Conservation (phyloP, 2,888 invertebrate species). For the Oegoconia quadripuncta region DNA sequence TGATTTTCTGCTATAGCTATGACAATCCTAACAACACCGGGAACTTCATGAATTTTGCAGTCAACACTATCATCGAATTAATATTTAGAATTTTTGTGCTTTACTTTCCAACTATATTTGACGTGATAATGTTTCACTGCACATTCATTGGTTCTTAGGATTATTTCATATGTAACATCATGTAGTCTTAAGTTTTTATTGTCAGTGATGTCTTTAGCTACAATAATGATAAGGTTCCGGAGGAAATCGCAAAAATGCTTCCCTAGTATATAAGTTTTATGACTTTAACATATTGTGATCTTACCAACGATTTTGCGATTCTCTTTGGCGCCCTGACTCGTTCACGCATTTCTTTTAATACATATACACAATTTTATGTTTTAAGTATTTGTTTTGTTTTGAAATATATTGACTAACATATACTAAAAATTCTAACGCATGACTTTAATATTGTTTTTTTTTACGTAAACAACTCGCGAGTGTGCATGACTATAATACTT, state of each 20-base stretch:
- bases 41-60: slow-evolving; percentile 47
- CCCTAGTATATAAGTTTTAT: slow-evolving; percentile 49
- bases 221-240: slow-evolving; percentile 43
- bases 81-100: slow-evolving; percentile 5
- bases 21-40: slow-evolving; percentile 29
- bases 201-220: slow-evolving; percentile 27
- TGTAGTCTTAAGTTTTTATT: slow-evolving; percentile 11
- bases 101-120: slow-evolving; percentile 18
- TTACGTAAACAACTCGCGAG: slow-evolving; percentile 68
- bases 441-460: slow-evolving; percentile 57
- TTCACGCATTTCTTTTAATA: slow-evolving; percentile 38
- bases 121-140: slow-evolving; percentile 58
- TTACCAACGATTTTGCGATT: slow-evolving; percentile 59
- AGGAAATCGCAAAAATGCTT: slow-evolving; percentile 61
- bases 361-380: slow-evolving; percentile 26
- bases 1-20: slow-evolving; percentile 26
- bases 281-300: slow-evolving; percentile 44
- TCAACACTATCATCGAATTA: slow-evolving; percentile 47
- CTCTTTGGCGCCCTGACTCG: slow-evolving; percentile 49
- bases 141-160: slow-evolving; percentile 47
- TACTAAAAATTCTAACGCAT: slow-evolving; percentile 74
- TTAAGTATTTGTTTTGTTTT: slow-evolving; percentile 44
- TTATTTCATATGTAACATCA: slow-evolving; percentile 7
- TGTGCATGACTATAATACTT: slow-evolving; percentile 61
- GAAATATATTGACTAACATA: slow-evolving; percentile 73